Percentiles rank a stretch among this genome's conserved stretches.
phyloP scores from a whole-genome alignment of 2,113 vertebrate genomes.

The Nothoprocta pentlandii region DNA sequence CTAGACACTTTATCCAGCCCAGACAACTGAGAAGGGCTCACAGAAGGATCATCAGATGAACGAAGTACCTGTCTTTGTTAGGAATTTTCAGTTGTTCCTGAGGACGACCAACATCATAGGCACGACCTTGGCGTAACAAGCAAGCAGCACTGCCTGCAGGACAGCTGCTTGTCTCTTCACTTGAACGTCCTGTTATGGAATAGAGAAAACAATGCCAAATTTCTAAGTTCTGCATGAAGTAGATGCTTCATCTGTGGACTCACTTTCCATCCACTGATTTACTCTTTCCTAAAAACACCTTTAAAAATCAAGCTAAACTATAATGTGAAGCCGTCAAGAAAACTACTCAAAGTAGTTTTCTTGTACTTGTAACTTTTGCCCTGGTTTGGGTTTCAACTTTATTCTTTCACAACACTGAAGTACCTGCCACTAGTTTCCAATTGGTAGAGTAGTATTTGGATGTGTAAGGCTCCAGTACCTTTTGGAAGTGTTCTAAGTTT shows the following conservation, averaged over 20 bases:
- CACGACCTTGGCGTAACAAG: constrained; percentile 73
- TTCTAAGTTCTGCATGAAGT: background rate
- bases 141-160: constrained; percentile 87
- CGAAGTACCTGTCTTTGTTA: constrained; percentile 84
- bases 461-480: background rate
- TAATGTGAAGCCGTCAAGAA: background rate
- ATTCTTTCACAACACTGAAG: background rate
- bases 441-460: background rate
- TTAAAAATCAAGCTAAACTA: background rate
- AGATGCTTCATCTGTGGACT: background rate
- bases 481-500: background rate
- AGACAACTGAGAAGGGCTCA: background rate
- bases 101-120: constrained; percentile 85
- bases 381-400: background rate
- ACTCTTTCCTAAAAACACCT: background rate
- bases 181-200: constrained; percentile 43
- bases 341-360: background rate
- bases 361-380: background rate
- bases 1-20: background rate
- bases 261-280: background rate
- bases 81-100: constrained; percentile 75
- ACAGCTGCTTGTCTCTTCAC: constrained; percentile 73
- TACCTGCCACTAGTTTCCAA: background rate
- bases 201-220: background rate
- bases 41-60: background rate